Conservation (phyloP, 30 jellyfish, hydroid and myxozoan genomes). For the Nemopilema nomurai region DNA sequence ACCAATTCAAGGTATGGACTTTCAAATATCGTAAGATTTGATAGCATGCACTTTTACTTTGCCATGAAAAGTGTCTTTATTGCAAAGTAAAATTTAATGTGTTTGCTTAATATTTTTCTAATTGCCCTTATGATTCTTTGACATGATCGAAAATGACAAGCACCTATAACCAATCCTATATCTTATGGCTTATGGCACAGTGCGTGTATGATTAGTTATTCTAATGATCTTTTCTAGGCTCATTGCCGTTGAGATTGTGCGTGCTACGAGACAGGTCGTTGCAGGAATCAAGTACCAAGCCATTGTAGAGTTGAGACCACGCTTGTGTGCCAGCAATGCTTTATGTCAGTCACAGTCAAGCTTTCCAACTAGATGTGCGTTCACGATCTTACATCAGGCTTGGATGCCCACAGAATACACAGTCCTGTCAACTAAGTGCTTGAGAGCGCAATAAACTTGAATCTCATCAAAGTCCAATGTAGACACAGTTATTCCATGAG, state of each 20-base stretch:
- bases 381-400: slow-evolving; percentile 8
- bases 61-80: background rate
- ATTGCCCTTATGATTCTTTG: too few species aligned
- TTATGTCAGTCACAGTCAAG: slow-evolving; percentile 30
- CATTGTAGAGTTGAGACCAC: slow-evolving; percentile 10
- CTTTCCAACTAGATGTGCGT: slow-evolving; percentile 35
- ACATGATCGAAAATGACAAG: too few species aligned
- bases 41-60: background rate
- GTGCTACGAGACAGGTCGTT: slow-evolving; percentile 34
- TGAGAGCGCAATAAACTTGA: background rate
- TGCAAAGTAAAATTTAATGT: too few species aligned
- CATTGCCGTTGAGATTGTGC: background rate
- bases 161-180: too few species aligned
- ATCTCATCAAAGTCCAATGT: background rate
- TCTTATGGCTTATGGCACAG: too few species aligned
- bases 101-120: too few species aligned
- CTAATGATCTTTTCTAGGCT: slow-evolving; percentile 8
- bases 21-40: background rate
- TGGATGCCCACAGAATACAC: slow-evolving; percentile 34
- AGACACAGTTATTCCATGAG: background rate
- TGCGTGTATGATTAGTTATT: too few species aligned
- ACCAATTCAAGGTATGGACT: background rate
- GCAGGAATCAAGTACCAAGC: slow-evolving; percentile 37
- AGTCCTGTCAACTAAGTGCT: slow-evolving; percentile 4
- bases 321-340: slow-evolving; percentile 32